Evolutionary conservation across 2,888 invertebrate species (phyloP), one percentile per base, ranked within the genome.

Genomic region (Pseudeuparius sepicola): DNA sequence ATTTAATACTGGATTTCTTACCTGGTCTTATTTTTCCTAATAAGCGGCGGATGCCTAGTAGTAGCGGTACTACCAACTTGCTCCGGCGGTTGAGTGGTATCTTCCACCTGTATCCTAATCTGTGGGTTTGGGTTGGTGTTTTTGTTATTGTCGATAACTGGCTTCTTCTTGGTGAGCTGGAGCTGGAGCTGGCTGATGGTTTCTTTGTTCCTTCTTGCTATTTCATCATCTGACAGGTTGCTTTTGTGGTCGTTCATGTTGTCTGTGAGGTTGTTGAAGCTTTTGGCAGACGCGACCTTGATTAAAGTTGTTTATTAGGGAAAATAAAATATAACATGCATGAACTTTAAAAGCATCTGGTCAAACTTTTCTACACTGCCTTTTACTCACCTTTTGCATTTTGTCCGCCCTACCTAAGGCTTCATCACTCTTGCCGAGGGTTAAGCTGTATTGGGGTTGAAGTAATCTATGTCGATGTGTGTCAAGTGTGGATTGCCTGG

Each of bases 61-160:
- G 6, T n/a, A 20, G n/a, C 6, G 6, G 6, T 20, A 7, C 20
- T n/a, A 20, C 20, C 49, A 1, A 58, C 57, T n/a, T n/a, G n/a
- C n/a, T n/a, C n/a, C n/a, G n/a, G n/a, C n/a, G n/a, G n/a, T n/a
- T n/a, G n/a, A n/a, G n/a, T n/a, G 6, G 62, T 63, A 40, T 65
- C 65, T 45, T 65, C 65, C 3, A 65, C 58, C 50, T 64, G 60
- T 23, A 65, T 65, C 27, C 61, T 50, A 31, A 64, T 64, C 31
- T 60, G 59, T 1, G 61, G 63, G 42, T 60, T 59, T n/a, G 51
- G 49, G 44, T 53, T 59, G 28, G 40, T 41, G 5, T 44, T 37
- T 25, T 38, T 33, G 38, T 51, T 56, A 50, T 47, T 49, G 44
- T 55, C 53, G 14, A 38, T 41, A 24, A 34, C 43, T 39, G 41